Conservation (phyloP, 2,113 vertebrate species). For the Larimichthys crocea region DNA sequence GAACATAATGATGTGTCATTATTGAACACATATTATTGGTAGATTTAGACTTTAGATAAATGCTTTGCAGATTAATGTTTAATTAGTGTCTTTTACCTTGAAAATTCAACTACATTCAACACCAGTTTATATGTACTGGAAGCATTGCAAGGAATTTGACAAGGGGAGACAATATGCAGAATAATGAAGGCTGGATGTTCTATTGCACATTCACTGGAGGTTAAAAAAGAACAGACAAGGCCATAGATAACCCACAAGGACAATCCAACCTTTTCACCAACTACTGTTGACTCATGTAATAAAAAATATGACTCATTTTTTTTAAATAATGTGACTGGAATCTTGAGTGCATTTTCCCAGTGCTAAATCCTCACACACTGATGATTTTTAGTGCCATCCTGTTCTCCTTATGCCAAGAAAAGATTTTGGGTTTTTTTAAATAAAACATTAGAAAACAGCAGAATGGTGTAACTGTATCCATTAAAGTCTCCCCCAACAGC, state of each 20-base stretch:
- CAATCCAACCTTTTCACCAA: constrained; percentile 1
- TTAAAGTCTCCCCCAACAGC: neutral
- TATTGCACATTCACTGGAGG: neutral
- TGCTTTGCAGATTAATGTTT: neutral
- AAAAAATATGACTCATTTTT: neutral
- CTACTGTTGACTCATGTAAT: neutral
- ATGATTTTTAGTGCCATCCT: neutral
- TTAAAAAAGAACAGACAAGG: constrained; percentile 6
- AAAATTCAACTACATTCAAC: neutral
- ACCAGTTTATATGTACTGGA: neutral
- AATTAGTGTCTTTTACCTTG: neutral
- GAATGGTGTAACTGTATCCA: neutral
- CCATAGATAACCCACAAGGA: neutral
- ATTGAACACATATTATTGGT: neutral
- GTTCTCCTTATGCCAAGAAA: neutral
- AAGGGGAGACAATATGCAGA: neutral
- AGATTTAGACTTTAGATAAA: too few relatives aligned
- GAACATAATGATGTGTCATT: neutral
- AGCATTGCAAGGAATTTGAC: neutral
- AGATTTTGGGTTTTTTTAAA: too few relatives aligned
- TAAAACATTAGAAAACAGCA: neutral
- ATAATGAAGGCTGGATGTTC: neutral
- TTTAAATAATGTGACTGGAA: neutral
- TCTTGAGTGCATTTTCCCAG: neutral
- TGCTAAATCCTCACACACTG: neutral